phyloP scores from a whole-genome alignment of 2,888 invertebrate genomes.

The Rhamnusium bicolor region DNA sequence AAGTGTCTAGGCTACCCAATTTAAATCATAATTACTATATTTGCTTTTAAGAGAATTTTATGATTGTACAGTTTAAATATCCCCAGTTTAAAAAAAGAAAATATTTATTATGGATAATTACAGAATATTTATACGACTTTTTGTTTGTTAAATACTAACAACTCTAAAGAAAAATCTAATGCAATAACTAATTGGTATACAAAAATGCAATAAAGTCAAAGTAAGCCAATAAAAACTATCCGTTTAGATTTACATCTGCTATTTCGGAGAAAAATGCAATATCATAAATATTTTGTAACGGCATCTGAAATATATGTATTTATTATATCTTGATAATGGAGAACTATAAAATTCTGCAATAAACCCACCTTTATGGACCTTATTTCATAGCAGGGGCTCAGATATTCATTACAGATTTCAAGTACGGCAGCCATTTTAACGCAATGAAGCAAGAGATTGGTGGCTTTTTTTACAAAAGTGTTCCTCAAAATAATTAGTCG shows the following conservation, averaged over 20 bases:
- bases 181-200: neutral
- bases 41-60: too few relatives aligned
- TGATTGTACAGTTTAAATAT: too few relatives aligned
- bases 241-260: neutral
- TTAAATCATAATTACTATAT: too few relatives aligned
- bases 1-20: too few relatives aligned
- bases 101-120: too few relatives aligned
- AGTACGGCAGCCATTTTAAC: slow-evolving; percentile 26
- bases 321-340: slow-evolving; percentile 29
- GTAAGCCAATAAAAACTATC: neutral
- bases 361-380: slow-evolving; percentile 22
- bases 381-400: slow-evolving; percentile 20
- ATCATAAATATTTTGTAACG: slow-evolving; percentile 18
- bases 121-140: too few relatives aligned
- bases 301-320: slow-evolving; percentile 16
- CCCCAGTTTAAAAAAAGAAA: too few relatives aligned
- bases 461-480: slow-evolving; percentile 23
- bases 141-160: too few relatives aligned
- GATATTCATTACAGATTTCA: slow-evolving; percentile 44
- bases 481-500: slow-evolving; percentile 25
- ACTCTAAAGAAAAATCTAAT: too few relatives aligned
- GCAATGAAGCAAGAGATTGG: slow-evolving; percentile 35
- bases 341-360: slow-evolving; percentile 22
- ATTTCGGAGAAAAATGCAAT: neutral
- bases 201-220: neutral